Evolutionary conservation across 2,797 vertebrate species (phyloP).

Genomic region (Monodelphis domestica): DNA sequence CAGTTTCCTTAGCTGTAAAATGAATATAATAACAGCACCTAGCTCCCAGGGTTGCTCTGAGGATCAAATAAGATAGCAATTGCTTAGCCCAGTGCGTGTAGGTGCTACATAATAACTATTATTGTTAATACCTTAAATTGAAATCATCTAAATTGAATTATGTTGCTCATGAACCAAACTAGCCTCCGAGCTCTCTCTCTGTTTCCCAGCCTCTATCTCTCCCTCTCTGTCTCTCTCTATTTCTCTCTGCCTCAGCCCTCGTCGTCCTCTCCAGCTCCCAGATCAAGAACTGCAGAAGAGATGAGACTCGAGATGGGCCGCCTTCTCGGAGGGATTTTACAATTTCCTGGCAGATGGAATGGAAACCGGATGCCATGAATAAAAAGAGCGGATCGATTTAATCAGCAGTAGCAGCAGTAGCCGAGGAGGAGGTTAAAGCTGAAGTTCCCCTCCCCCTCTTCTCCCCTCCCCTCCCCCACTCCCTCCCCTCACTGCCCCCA

Average conservation of each 20-base stretch:
- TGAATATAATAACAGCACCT: neutral
- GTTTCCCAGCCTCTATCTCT: too few relatives aligned
- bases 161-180: neutral
- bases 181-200: too few relatives aligned
- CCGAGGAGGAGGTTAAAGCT: neutral
- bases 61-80: neutral
- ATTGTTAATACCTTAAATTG: neutral
- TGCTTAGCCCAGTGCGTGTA: neutral
- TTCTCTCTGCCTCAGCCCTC: too few relatives aligned
- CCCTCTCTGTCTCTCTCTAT: too few relatives aligned
- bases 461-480: neutral
- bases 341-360: slow-evolving; percentile 6
- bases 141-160: neutral
- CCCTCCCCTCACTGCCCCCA: too few relatives aligned
- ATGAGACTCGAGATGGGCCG: neutral
- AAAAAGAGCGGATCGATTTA: neutral
- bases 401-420: neutral
- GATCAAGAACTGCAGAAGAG: neutral
- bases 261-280: neutral
- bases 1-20: neutral
- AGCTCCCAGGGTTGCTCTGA: neutral
- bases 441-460: neutral
- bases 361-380: neutral
- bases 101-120: neutral
- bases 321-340: neutral